phyloP scores from a whole-genome alignment of 1,140 invertebrate genomes.

The Psix sp. region DNA sequence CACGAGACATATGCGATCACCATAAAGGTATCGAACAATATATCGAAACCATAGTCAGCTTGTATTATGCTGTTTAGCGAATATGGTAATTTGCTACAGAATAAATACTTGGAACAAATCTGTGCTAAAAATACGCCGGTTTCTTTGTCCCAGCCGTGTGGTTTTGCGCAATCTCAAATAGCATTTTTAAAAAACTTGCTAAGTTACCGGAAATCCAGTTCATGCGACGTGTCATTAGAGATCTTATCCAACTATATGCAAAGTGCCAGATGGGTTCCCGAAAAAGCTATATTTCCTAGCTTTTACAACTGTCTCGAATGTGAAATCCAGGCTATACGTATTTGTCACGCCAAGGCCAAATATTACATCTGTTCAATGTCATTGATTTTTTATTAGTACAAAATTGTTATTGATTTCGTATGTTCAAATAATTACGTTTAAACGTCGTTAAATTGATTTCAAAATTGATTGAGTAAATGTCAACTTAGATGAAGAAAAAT shows the following conservation, averaged over 20 bases:
- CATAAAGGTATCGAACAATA: too few relatives aligned
- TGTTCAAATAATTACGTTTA: too few relatives aligned
- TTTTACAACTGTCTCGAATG: slow-evolving; percentile 1
- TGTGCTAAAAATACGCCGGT: slow-evolving; percentile 19
- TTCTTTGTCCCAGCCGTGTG: slow-evolving; percentile 29
- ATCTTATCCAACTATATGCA: slow-evolving; percentile 19
- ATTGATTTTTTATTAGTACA: too few relatives aligned
- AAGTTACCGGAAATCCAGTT: slow-evolving; percentile 46
- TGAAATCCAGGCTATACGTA: not conserved
- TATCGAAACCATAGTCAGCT: too few relatives aligned
- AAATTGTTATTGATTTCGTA: too few relatives aligned
- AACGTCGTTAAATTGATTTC: too few relatives aligned
- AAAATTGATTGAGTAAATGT: too few relatives aligned
- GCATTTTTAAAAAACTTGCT: slow-evolving; percentile 21
- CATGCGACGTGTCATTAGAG: slow-evolving; percentile 49
- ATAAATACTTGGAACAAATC: slow-evolving; percentile 6
- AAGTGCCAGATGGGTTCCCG: slow-evolving; percentile 35
- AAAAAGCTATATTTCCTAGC: slow-evolving; percentile 23
- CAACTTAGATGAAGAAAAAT: too few relatives aligned
- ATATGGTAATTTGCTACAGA: slow-evolving; percentile 8
- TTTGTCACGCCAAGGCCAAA: not conserved
- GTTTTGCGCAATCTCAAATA: slow-evolving; percentile 33
- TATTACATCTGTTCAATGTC: too few relatives aligned
- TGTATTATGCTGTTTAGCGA: slow-evolving; percentile 4
- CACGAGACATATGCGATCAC: too few relatives aligned